These are phyloP conservation scores for Lasioglossum oenotherae DNA, from an alignment of 2,888 invertebrate species.

Conservation along the genomic window DNA sequence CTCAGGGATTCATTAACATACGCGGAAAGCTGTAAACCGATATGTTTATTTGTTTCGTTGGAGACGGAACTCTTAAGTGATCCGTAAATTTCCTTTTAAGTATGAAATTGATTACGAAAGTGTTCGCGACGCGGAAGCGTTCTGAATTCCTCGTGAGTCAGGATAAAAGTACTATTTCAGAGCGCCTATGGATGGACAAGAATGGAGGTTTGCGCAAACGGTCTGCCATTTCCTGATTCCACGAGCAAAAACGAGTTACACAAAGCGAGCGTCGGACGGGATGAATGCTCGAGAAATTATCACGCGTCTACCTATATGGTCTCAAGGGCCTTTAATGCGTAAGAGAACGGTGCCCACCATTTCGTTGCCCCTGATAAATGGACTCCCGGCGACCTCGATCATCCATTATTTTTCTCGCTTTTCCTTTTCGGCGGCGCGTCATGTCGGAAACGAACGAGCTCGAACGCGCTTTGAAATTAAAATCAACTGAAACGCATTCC, in stretches of 20 bases:
- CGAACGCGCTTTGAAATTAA: background rate
- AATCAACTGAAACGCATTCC: background rate
- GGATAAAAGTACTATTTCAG: background rate
- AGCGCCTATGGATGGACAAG: background rate
- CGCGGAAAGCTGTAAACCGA: background rate
- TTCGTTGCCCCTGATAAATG: conserved; percentile 61
- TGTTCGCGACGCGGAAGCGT: background rate
- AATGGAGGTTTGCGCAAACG: conserved; percentile 13
- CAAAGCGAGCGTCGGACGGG: conserved; percentile 27
- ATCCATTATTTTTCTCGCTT: conserved; percentile 6
- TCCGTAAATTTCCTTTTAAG: background rate
- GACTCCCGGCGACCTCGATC: conserved; percentile 47
- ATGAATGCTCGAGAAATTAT: conserved; percentile 48
- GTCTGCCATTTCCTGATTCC: conserved; percentile 18
- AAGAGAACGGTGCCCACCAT: conserved; percentile 48
- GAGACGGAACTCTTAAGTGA: background rate
- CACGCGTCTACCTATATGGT: conserved; percentile 33
- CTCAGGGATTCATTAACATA: background rate
- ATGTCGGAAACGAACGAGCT: background rate
- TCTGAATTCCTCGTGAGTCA: background rate
- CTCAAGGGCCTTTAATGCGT: conserved; percentile 68
- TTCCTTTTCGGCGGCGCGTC: background rate
- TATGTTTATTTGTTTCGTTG: background rate
- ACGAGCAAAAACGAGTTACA: conserved; percentile 13
- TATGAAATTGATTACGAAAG: background rate